phyloP scores from a whole-genome alignment of 2,113 vertebrate species.

The Atrichornis clamosus region DNA sequence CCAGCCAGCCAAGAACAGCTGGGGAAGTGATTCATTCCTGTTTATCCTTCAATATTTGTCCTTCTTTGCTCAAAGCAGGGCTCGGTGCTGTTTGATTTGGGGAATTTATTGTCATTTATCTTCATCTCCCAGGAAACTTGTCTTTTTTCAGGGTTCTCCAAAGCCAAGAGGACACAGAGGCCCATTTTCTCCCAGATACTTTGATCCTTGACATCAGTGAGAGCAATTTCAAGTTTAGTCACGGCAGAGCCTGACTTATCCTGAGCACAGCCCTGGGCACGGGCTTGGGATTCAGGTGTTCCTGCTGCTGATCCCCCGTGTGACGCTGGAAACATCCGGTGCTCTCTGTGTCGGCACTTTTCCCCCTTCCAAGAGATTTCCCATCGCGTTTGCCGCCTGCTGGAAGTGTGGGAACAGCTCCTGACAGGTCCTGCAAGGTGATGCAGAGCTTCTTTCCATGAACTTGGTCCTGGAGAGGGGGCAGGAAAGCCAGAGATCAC shows the following conservation, averaged over 20 bases:
- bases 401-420: background rate
- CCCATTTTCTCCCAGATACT: background rate
- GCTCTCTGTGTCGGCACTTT: fast-evolving
- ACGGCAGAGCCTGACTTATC: background rate
- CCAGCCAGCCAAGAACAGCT: background rate
- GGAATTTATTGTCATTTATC: background rate
- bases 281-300: background rate
- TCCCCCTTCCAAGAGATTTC: background rate
- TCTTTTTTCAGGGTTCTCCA: background rate
- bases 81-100: background rate
- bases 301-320: background rate
- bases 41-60: background rate
- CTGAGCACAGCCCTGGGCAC: background rate
- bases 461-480: fast-evolving
- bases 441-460: fast-evolving
- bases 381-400: fast-evolving
- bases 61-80: background rate
- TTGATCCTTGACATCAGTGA: background rate
- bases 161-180: background rate
- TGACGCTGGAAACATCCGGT: background rate
- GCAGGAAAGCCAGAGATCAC: fast-evolving
- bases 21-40: background rate
- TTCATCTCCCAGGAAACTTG: background rate
- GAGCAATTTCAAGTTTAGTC: background rate
- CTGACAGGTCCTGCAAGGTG: background rate